A percentile compares a stretch with the other conserved stretches of the same genome.
phyloP scores from a whole-genome alignment of 1,140 invertebrate species.

The Drosophila trapezifrons region DNA sequence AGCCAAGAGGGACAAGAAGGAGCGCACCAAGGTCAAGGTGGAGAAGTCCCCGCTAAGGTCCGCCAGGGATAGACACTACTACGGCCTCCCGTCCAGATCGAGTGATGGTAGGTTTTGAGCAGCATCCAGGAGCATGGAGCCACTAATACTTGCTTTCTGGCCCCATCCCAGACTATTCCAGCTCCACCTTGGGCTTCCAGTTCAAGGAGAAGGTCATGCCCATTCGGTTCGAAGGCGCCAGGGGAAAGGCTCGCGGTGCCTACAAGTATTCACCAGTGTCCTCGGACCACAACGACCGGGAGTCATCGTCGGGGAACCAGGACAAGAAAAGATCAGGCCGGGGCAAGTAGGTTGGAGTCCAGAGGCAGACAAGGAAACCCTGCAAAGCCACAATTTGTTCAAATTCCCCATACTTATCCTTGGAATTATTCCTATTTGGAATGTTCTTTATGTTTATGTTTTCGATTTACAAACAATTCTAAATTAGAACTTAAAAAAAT shows the following conservation, averaged over 20 bases:
- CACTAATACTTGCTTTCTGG: neutral
- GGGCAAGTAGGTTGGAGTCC: neutral
- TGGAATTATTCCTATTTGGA: neutral
- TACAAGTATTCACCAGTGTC: neutral
- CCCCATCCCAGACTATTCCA: conserved; percentile 31
- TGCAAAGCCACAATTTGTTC: neutral
- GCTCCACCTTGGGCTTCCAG: conserved; percentile 60
- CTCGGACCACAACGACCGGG: too few relatives aligned
- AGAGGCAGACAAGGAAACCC: too few relatives aligned
- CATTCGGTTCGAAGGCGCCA: neutral
- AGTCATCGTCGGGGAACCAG: neutral
- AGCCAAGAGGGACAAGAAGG: neutral
- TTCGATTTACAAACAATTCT: neutral
- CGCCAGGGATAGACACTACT: neutral
- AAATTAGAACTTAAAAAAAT: conserved; percentile 8
- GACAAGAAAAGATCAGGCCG: neutral
- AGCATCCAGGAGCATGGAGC: too few relatives aligned
- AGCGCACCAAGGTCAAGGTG: neutral
- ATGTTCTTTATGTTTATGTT: neutral
- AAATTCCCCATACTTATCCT: too few relatives aligned
- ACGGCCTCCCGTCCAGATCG: neutral
- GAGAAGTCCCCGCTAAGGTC: neutral
- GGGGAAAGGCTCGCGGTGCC: neutral
- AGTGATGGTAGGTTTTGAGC: conserved; percentile 7
- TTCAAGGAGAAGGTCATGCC: conserved; percentile 55